phyloP scores from a whole-genome alignment of 30 jellyfish, hydroid and myxozoan genomes.

The Rhopilema esculentum region DNA sequence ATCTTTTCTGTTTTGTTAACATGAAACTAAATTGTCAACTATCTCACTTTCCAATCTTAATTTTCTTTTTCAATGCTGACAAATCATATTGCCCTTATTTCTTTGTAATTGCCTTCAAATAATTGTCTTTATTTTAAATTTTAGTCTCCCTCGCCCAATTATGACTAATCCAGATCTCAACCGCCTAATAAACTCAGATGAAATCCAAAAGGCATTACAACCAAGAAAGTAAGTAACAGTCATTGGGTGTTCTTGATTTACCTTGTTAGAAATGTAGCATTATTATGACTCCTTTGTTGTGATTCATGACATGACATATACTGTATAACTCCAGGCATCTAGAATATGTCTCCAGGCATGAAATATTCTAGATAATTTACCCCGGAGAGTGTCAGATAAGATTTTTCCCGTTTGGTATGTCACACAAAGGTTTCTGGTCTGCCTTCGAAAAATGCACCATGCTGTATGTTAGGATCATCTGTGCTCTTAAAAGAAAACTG shows the following conservation, averaged over 20 bases:
- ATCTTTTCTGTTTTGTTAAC: neutral
- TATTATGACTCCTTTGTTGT: too few relatives aligned
- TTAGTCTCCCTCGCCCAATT: slow-evolving; percentile 89
- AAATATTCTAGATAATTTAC: too few relatives aligned
- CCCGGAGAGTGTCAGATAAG: too few relatives aligned
- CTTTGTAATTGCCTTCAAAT: too few relatives aligned
- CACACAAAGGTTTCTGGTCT: neutral
- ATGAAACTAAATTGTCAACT: neutral
- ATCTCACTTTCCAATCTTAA: neutral
- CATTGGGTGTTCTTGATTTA: too few relatives aligned
- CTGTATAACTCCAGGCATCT: too few relatives aligned
- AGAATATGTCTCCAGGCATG: too few relatives aligned
- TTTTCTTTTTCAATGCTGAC: neutral
- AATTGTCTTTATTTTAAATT: neutral
- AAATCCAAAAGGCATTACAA: slow-evolving; percentile 86
- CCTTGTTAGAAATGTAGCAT: too few relatives aligned
- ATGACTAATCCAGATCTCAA: slow-evolving; percentile 91
- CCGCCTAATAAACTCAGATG: slow-evolving; percentile 92
- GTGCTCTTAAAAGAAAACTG: neutral
- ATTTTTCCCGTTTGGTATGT: too few relatives aligned
- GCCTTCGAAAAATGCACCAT: neutral
- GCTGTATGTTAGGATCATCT: neutral
- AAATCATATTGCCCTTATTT: neutral
- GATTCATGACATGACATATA: too few relatives aligned
- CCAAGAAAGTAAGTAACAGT: slow-evolving; percentile 81